Conservation (phyloP, 2,797 vertebrate species). For the Urosaurus nigricauda region DNA sequence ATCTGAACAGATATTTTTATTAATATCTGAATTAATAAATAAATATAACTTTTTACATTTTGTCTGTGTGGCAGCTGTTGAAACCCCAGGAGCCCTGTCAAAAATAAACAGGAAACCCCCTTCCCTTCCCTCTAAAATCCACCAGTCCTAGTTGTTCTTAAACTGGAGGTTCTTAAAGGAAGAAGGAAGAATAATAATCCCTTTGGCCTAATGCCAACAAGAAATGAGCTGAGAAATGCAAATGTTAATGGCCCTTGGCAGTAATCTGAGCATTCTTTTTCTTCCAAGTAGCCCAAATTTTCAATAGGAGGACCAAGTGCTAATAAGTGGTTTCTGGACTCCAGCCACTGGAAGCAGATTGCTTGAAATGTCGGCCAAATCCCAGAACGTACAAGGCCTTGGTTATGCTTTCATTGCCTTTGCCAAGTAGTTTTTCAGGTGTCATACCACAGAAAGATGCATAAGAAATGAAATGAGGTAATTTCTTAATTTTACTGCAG, state of each 20-base stretch:
- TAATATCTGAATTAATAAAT: neutral
- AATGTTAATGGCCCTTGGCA: slow-evolving; percentile 5
- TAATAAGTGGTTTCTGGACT: slow-evolving; percentile 14
- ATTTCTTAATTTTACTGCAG: neutral
- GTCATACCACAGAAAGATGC: neutral
- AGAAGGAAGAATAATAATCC: neutral
- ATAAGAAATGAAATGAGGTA: neutral
- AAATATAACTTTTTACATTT: neutral
- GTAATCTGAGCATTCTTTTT: slow-evolving; percentile 11
- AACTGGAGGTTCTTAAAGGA: neutral
- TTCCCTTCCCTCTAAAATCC: neutral
- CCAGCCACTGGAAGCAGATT: slow-evolving; percentile 7
- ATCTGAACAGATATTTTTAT: neutral
- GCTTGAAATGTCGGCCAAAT: slow-evolving; percentile 8
- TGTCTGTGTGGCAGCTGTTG: neutral
- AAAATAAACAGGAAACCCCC: neutral
- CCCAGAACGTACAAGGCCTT: neutral
- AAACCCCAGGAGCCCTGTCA: neutral
- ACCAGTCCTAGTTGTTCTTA: neutral
- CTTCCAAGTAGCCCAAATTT: neutral
- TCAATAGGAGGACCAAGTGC: neutral
- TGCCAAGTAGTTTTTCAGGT: neutral
- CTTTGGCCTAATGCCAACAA: neutral
- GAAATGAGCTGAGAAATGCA: slow-evolving; percentile 5
- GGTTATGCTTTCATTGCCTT: neutral